A percentile compares a stretch with the other conserved stretches of the same genome.
Evolutionary conservation across 2,888 invertebrate genomes (phyloP).

Genomic region (Gibbula magus): DNA sequence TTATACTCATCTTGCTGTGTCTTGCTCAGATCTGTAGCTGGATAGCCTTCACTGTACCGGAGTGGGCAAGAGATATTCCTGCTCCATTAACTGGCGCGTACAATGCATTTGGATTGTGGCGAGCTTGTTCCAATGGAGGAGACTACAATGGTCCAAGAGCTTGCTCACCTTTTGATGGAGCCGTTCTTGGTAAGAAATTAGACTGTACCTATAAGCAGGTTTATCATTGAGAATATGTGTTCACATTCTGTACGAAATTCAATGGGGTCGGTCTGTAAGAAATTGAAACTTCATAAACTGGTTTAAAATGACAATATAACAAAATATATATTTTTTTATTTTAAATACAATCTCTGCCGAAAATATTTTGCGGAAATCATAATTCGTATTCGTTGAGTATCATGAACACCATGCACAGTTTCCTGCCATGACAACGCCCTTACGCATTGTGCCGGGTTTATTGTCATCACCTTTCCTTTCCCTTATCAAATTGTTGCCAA

Average conservation of each 20-base stretch:
- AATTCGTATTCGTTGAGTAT: no score
- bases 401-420: no score
- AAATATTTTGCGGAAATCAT: no score
- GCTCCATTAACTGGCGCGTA: neutral
- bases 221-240: neutral
- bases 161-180: neutral
- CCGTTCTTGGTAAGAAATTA: constrained; percentile 15
- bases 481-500: no score
- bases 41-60: constrained; percentile 33
- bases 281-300: no score
- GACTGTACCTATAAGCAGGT: neutral
- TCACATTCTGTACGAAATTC: neutral
- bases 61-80: constrained; percentile 15
- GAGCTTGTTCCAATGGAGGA: neutral
- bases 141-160: neutral
- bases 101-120: constrained; percentile 28
- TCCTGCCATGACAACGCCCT: no score
- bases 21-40: constrained; percentile 30
- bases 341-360: no score
- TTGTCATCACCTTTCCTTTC: no score
- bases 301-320: no score
- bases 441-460: no score
- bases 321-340: no score
- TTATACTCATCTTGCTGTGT: constrained; percentile 16
- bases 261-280: no score